Evolutionary conservation across 2,113 vertebrate genomes (phyloP).

Genomic region (Microtus richardsoni): DNA sequence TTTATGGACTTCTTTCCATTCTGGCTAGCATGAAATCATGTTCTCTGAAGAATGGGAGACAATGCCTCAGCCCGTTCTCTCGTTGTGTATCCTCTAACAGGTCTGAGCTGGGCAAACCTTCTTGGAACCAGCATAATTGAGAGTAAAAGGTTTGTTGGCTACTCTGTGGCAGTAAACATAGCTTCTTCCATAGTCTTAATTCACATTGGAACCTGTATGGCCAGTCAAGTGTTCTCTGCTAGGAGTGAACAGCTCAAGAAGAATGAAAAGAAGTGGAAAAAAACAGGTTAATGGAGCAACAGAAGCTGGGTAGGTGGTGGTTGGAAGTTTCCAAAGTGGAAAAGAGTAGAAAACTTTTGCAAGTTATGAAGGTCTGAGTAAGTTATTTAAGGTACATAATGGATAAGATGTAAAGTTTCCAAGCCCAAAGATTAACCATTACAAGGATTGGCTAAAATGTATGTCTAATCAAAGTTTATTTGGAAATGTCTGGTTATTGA

Average conservation of each 20-base stretch:
- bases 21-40: slow-evolving; percentile 44
- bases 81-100: neutral
- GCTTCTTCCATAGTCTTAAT: slow-evolving; percentile 47
- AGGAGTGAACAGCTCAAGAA: neutral
- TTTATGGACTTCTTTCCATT: slow-evolving; percentile 46
- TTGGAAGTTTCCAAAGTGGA: neutral
- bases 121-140: slow-evolving; percentile 48
- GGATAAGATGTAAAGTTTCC: neutral
- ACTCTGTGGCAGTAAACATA: slow-evolving; percentile 35
- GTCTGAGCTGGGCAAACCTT: slow-evolving; percentile 2
- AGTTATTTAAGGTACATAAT: neutral
- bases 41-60: slow-evolving; percentile 43
- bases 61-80: neutral
- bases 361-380: neutral
- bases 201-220: neutral
- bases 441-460: neutral
- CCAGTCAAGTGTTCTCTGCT: slow-evolving; percentile 8
- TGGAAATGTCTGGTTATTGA: neutral
- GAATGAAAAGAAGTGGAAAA: slow-evolving; percentile 41
- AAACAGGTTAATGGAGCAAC: neutral
- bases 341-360: neutral
- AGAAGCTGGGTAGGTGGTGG: neutral
- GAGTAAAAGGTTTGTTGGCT: slow-evolving; percentile 26
- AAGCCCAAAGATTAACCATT: neutral
- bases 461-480: neutral